Percentiles rank a stretch among this genome's conserved stretches.
Conservation (phyloP, 1,140 invertebrate species). For the Paracyclopina nana region DNA sequence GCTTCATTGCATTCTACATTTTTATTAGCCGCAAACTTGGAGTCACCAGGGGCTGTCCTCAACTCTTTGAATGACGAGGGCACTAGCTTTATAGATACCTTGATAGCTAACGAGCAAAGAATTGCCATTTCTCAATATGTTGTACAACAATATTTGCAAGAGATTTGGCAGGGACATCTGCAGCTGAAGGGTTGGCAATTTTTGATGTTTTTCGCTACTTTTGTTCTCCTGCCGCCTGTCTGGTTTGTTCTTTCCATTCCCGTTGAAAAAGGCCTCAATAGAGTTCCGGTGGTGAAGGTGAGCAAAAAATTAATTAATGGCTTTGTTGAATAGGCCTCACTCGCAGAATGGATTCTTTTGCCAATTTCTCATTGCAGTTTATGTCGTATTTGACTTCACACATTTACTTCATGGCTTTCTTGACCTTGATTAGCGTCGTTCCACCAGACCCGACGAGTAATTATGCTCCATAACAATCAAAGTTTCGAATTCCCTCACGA, state of each 20-base stretch:
- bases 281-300: slow-evolving; percentile 84
- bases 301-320: too few species aligned
- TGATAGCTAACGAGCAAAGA: slow-evolving; percentile 97
- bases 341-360: too few species aligned
- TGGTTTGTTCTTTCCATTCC: slow-evolving; percentile 72
- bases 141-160: slow-evolving; percentile 44
- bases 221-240: slow-evolving; percentile 77
- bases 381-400: slow-evolving; percentile 98
- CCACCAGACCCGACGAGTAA: slow-evolving; percentile 30
- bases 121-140: slow-evolving; percentile 31
- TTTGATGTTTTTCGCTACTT: slow-evolving; percentile 67
- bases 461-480: neutral
- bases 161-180: slow-evolving; percentile 85
- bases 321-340: too few species aligned
- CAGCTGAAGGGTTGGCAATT: slow-evolving; percentile 90
- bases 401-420: slow-evolving; percentile 83
- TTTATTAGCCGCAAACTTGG: slow-evolving; percentile 49
- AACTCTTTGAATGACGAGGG: slow-evolving; percentile 76
- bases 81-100: slow-evolving; percentile 82
- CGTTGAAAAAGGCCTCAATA: slow-evolving; percentile 60
- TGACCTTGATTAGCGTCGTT: slow-evolving; percentile 71
- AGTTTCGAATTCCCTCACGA: neutral
- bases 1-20: neutral
- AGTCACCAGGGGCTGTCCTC: slow-evolving; percentile 67
- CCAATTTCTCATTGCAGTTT: too few species aligned